Evolutionary conservation across 1,140 invertebrate species (phyloP).

Genomic region (Vanessa atalanta): DNA sequence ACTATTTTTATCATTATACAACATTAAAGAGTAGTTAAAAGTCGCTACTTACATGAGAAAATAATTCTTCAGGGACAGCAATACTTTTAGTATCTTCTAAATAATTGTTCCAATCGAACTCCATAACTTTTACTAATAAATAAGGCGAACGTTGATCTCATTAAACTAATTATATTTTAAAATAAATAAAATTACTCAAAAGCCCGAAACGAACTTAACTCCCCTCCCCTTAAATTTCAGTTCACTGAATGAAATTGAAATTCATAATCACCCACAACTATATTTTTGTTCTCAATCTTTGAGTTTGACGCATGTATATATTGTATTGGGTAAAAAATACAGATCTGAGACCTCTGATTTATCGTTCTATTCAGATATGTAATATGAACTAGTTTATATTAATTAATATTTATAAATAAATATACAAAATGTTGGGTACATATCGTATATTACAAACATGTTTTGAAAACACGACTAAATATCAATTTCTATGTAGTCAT

Average conservation of each 20-base stretch:
- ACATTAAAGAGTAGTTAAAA: constrained; percentile 37
- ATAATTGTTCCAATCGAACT: constrained; percentile 75
- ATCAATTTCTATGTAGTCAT: too few species aligned
- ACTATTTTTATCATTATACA: constrained; percentile 31
- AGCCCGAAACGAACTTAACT: constrained; percentile 38
- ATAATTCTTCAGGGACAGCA: constrained; percentile 75
- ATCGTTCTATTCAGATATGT: constrained; percentile 25
- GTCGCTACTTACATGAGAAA: constrained; percentile 73
- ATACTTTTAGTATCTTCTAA: constrained; percentile 68
- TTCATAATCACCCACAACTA: constrained; percentile 41
- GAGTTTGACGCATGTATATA: constrained; percentile 22
- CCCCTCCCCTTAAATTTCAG: constrained; percentile 45
- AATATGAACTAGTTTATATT: neutral
- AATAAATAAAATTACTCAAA: constrained; percentile 23
- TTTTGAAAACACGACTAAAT: too few species aligned
- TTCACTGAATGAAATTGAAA: constrained; percentile 50
- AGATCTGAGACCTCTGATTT: constrained; percentile 17
- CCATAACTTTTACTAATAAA: constrained; percentile 41
- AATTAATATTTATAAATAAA: neutral
- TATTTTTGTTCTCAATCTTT: constrained; percentile 31
- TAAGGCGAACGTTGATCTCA: constrained; percentile 15
- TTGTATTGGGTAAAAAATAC: constrained; percentile 24
- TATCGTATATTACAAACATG: too few species aligned
- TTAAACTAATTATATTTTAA: constrained; percentile 30
- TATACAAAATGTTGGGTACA: neutral